Conservation (phyloP, 2,113 vertebrate species). For the Phrynosoma platyrhinos region DNA sequence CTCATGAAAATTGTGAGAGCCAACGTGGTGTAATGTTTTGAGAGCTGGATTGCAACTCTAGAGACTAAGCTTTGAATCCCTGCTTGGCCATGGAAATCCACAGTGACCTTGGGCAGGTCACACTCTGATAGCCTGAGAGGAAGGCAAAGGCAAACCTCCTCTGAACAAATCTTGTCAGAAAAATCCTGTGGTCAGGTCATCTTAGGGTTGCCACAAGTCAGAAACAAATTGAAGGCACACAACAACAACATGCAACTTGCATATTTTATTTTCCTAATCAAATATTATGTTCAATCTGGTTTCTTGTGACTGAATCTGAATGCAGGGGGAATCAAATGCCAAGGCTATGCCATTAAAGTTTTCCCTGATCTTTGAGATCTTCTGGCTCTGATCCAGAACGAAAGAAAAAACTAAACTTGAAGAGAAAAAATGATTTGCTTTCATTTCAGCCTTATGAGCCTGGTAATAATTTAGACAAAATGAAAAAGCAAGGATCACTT, state of each 20-base stretch:
- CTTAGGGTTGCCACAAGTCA: no score
- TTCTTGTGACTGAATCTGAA: constrained; percentile 54
- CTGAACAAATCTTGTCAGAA: no score
- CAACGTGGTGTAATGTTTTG: no score
- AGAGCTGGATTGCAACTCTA: no score
- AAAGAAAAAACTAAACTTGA: constrained; percentile 43
- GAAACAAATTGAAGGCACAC: no score
- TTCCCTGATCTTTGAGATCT: constrained; percentile 57
- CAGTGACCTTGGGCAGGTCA: no score
- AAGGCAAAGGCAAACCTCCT: no score
- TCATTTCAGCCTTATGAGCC: constrained; percentile 60
- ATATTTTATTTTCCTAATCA: constrained; percentile 73
- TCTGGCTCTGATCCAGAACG: constrained; percentile 50
- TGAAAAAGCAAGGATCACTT: constrained; percentile 60
- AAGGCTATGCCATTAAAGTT: constrained; percentile 57
- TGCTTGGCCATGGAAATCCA: no score
- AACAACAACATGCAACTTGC: constrained; percentile 37
- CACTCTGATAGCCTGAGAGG: no score
- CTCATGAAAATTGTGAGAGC: no score
- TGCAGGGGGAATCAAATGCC: constrained; percentile 56
- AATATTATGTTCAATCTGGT: constrained; percentile 71
- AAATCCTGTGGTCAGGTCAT: no score
- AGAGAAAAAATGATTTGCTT: constrained; percentile 60
- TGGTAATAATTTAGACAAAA: constrained; percentile 69
- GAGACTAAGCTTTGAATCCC: no score